Conservation (phyloP, 2,888 invertebrate genomes). For the Cheilosia variabilis region DNA sequence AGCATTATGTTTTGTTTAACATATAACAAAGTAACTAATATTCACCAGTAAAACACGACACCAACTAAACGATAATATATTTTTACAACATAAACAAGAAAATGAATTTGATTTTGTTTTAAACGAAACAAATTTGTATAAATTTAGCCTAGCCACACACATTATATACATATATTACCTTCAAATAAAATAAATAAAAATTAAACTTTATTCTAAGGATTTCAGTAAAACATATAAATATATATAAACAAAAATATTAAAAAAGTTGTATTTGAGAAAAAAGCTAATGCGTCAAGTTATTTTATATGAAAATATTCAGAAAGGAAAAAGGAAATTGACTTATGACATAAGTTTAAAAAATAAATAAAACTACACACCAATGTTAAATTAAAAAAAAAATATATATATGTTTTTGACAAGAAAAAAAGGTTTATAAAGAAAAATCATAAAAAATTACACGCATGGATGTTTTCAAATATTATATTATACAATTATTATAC, state of each 20-base stretch:
- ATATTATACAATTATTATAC: constrained; percentile 74
- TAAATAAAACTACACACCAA: constrained; percentile 56
- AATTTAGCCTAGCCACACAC: constrained; percentile 25
- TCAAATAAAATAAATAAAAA: constrained; percentile 34
- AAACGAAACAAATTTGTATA: constrained; percentile 9
- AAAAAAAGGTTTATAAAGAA: constrained; percentile 59
- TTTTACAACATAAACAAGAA: constrained; percentile 37
- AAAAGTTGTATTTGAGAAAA: constrained; percentile 54
- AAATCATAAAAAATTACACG: constrained; percentile 71
- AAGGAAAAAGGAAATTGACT: constrained; percentile 48
- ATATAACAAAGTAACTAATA: constrained; percentile 33
- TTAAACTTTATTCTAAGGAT: constrained; percentile 46
- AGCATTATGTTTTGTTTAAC: constrained; percentile 50
- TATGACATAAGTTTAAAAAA: constrained; percentile 50
- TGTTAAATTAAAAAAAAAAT: constrained; percentile 55
- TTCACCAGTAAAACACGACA: constrained; percentile 47
- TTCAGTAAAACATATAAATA: constrained; percentile 61
- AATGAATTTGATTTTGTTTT: constrained; percentile 13
- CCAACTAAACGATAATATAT: constrained; percentile 51
- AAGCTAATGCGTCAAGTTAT: constrained; percentile 51
- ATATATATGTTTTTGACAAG: constrained; percentile 49
- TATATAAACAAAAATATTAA: constrained; percentile 50
- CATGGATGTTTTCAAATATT: constrained; percentile 77
- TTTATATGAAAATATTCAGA: constrained; percentile 67
- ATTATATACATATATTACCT: constrained; percentile 43